Percentiles rank a stretch among this genome's conserved stretches.
These are phyloP conservation scores for Spongilla lacustris DNA, from an alignment of 37 sponge, comb jelly and placozoan genomes.

Conservation along the genomic window DNA sequence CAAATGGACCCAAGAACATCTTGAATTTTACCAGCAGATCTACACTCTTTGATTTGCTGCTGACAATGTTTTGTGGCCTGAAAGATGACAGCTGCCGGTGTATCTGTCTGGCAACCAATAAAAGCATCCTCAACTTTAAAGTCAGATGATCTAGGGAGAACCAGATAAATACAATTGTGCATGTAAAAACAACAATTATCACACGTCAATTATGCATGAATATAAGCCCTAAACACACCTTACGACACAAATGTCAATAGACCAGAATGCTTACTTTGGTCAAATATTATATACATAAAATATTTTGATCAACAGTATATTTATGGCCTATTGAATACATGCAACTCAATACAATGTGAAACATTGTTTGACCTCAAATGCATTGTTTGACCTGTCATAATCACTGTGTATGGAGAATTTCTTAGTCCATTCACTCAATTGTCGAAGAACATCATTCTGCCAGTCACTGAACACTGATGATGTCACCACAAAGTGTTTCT, in stretches of 20 bases:
- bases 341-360: no score
- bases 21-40: neutral
- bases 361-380: no score
- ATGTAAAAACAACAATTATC: slow-evolving; percentile 32
- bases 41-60: neutral
- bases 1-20: neutral
- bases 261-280: no score
- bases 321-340: no score
- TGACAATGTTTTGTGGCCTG: slow-evolving; percentile 39
- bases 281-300: no score
- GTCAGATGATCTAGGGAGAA: neutral
- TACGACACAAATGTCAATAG: no score
- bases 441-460: slow-evolving; percentile 12
- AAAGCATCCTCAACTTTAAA: slow-evolving; percentile 75
- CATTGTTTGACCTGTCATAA: neutral
- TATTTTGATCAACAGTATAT: no score
- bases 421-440: slow-evolving; percentile 7
- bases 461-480: slow-evolving; percentile 5
- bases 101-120: slow-evolving; percentile 80
- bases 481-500: slow-evolving; percentile 64
- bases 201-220: slow-evolving; percentile 26
- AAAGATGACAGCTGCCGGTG: slow-evolving; percentile 75
- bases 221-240: slow-evolving; percentile 17
- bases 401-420: neutral
- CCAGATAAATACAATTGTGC: neutral